phyloP scores from a whole-genome alignment of 2,797 vertebrate genomes.

The Furcifer pardalis region DNA sequence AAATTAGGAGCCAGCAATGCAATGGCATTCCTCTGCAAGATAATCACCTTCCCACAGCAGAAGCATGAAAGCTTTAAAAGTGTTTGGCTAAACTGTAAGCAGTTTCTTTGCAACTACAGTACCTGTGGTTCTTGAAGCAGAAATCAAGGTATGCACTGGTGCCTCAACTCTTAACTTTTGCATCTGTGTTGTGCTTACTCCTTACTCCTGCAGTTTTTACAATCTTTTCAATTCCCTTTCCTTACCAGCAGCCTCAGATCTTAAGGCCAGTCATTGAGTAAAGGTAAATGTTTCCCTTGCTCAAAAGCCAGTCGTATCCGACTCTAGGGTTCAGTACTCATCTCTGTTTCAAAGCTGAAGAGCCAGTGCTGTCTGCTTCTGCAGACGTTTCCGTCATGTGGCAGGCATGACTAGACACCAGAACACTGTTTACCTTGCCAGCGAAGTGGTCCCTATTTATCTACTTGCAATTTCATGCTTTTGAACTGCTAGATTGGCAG shows the following conservation, averaged over 20 bases:
- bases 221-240: not conserved
- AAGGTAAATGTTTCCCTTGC: too few species aligned
- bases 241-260: not conserved
- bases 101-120: not conserved
- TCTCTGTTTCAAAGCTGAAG: too few species aligned
- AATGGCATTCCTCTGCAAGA: not conserved
- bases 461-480: too few species aligned
- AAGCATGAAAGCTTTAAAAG: not conserved
- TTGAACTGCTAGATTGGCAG: too few species aligned
- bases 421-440: too few species aligned
- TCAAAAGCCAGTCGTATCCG: too few species aligned
- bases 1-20: not conserved
- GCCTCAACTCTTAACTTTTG: not conserved
- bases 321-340: too few species aligned
- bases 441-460: too few species aligned
- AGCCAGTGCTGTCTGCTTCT: too few species aligned
- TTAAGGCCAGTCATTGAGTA: not conserved
- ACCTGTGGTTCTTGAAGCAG: not conserved
- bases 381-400: too few species aligned
- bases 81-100: not conserved
- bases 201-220: too few species aligned
- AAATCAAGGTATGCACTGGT: not conserved
- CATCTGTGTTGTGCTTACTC: not conserved
- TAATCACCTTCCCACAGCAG: not conserved
- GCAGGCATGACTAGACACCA: too few species aligned